phyloP scores from a whole-genome alignment of 2,797 vertebrate species.

The Intellagama lesueurii region DNA sequence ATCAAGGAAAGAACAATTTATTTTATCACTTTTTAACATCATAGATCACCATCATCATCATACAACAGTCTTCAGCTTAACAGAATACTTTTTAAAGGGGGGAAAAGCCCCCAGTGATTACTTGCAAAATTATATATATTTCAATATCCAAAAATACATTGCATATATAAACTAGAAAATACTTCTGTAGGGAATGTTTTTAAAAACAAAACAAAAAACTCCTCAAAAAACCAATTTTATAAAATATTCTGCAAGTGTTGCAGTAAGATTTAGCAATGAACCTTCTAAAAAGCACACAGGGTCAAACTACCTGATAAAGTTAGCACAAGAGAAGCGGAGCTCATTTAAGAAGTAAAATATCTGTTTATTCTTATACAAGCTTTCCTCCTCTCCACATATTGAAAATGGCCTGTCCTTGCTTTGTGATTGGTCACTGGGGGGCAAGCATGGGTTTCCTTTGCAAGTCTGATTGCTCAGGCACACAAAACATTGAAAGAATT shows the following conservation, averaged over 20 bases:
- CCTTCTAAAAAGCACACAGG: slow-evolving; percentile 61
- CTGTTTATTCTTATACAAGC: no score
- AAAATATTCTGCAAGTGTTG: slow-evolving; percentile 75
- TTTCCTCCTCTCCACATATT: no score
- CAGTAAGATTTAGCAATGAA: slow-evolving; percentile 73
- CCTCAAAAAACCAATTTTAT: slow-evolving; percentile 61
- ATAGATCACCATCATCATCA: slow-evolving; percentile 74
- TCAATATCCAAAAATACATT: slow-evolving; percentile 94
- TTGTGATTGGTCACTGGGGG: no score
- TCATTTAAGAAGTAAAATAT: no score
- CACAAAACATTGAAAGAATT: no score
- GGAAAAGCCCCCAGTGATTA: slow-evolving; percentile 80
- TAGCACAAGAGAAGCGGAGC: no score
- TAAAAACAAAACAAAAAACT: slow-evolving; percentile 47
- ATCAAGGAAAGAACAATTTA: slow-evolving; percentile 85
- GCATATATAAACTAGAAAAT: slow-evolving; percentile 92
- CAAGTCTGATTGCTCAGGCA: no score
- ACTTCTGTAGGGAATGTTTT: slow-evolving; percentile 76
- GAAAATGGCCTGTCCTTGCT: no score
- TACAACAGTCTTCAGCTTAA: slow-evolving; percentile 83
- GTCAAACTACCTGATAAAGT: no score
- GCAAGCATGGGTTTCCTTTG: no score
- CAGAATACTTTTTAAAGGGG: slow-evolving; percentile 82
- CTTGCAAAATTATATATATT: slow-evolving; percentile 86
- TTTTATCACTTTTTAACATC: slow-evolving; percentile 92